A percentile compares a stretch with the other conserved stretches of the same genome.
These are phyloP conservation scores for Cyclophora albipunctata DNA, from an alignment of 2,888 invertebrate species.

Conservation along the genomic window DNA sequence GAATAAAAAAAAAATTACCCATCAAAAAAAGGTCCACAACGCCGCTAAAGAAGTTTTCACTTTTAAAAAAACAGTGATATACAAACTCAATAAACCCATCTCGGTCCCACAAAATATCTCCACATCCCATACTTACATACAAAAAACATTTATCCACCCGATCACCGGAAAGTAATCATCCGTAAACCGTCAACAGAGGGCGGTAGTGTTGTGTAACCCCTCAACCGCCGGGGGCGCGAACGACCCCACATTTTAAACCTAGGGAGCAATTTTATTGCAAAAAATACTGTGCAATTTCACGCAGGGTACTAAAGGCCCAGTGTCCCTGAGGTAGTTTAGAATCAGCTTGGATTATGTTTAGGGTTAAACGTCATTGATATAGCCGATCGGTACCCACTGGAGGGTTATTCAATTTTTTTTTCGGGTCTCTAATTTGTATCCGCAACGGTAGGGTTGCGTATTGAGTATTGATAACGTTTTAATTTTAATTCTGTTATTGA, in stretches of 20 bases:
- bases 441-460: slow-evolving; percentile 36
- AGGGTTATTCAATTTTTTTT: slow-evolving; percentile 65
- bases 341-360: slow-evolving; percentile 72
- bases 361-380: slow-evolving; percentile 75
- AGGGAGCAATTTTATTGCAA: slow-evolving; percentile 58
- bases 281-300: slow-evolving; percentile 69
- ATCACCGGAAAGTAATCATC: slow-evolving; percentile 35
- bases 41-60: too few species aligned
- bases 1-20: too few species aligned
- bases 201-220: slow-evolving; percentile 33
- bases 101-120: slow-evolving; percentile 12
- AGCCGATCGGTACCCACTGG: slow-evolving; percentile 59
- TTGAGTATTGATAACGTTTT: slow-evolving; percentile 25
- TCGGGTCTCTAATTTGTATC: slow-evolving; percentile 61
- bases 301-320: slow-evolving; percentile 52
- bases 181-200: slow-evolving; percentile 39
- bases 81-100: too few species aligned
- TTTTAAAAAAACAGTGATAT: too few species aligned
- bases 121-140: slow-evolving; percentile 1
- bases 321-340: slow-evolving; percentile 74
- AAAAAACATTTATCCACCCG: too few species aligned
- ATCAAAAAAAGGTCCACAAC: too few species aligned
- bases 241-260: slow-evolving; percentile 54
- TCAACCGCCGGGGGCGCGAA: slow-evolving; percentile 45
- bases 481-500: slow-evolving; percentile 4